These are phyloP conservation scores for Corythoichthys haematopterus DNA, from an alignment of 2,113 vertebrate genomes.

Conservation along the genomic window DNA sequence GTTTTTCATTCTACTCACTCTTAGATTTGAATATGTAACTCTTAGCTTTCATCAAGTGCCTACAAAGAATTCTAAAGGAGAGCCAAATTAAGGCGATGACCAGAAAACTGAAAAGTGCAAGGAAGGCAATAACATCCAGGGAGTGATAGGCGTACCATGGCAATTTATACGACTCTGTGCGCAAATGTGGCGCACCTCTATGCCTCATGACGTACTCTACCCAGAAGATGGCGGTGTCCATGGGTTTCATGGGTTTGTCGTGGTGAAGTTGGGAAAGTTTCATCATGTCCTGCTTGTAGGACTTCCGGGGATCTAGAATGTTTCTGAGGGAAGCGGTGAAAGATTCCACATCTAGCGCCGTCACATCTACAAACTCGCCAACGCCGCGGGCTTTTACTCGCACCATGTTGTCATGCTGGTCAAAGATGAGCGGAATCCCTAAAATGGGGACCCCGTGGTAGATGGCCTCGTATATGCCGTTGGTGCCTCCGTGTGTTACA, in stretches of 20 bases:
- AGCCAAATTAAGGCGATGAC: neutral
- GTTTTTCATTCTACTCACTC: slow-evolving; percentile 21
- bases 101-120: slow-evolving; percentile 11
- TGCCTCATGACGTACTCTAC: slow-evolving; percentile 62
- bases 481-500: slow-evolving; percentile 59
- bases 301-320: slow-evolving; percentile 45
- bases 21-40: slow-evolving; percentile 12
- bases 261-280: slow-evolving; percentile 59
- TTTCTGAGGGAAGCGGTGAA: slow-evolving; percentile 44
- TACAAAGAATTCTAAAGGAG: slow-evolving; percentile 24
- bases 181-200: slow-evolving; percentile 59
- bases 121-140: slow-evolving; percentile 44
- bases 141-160: slow-evolving; percentile 51
- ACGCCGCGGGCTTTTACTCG: slow-evolving; percentile 42
- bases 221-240: slow-evolving; percentile 63
- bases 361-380: slow-evolving; percentile 49
- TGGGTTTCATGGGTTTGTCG: slow-evolving; percentile 58
- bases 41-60: slow-evolving; percentile 14
- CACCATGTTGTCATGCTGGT: slow-evolving; percentile 62
- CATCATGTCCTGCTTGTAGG: slow-evolving; percentile 59
- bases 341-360: slow-evolving; percentile 35
- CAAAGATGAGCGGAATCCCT: slow-evolving; percentile 60
- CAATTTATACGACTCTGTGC: slow-evolving; percentile 47
- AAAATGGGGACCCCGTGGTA: slow-evolving; percentile 59
- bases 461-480: slow-evolving; percentile 60